Percentiles rank a stretch among this genome's conserved stretches.
These are phyloP conservation scores for Rotaria socialis DNA, from an alignment of 2,888 invertebrate genomes.

Conservation along the genomic window DNA sequence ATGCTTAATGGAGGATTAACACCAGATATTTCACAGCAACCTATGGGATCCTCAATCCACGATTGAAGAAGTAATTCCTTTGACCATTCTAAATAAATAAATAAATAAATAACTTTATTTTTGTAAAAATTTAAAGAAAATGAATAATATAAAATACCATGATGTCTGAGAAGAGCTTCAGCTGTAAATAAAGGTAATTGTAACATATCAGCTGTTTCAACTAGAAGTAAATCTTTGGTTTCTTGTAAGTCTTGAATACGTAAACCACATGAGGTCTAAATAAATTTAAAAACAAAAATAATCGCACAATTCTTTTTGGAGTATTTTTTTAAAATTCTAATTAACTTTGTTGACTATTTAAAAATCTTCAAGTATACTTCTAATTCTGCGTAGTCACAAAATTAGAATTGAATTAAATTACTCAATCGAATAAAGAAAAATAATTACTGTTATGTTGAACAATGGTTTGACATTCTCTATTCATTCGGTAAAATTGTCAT, in stretches of 20 bases:
- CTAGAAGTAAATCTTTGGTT: slow-evolving; percentile 69
- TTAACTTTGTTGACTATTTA: slow-evolving; percentile 38
- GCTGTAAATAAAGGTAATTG: slow-evolving; percentile 70
- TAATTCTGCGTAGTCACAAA: no score
- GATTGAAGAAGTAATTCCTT: slow-evolving; percentile 67
- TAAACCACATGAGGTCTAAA: slow-evolving; percentile 59
- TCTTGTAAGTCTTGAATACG: slow-evolving; percentile 69
- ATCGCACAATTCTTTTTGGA: slow-evolving; percentile 48
- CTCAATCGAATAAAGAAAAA: neutral
- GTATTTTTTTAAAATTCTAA: slow-evolving; percentile 48
- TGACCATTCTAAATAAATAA: slow-evolving; percentile 66
- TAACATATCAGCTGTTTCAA: slow-evolving; percentile 71
- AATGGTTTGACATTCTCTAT: neutral
- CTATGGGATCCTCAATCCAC: slow-evolving; percentile 68
- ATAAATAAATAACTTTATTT: neutral
- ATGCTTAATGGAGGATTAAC: slow-evolving; percentile 65
- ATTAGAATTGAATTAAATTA: neutral
- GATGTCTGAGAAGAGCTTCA: slow-evolving; percentile 68
- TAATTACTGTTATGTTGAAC: neutral
- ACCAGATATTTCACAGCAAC: slow-evolving; percentile 68
- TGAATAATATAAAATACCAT: slow-evolving; percentile 61
- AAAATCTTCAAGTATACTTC: no score
- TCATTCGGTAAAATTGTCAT: neutral
- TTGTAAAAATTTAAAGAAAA: neutral
- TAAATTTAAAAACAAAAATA: slow-evolving; percentile 44